These are phyloP conservation scores for Strix aluco DNA, from an alignment of 2,113 vertebrate species.

Conservation along the genomic window DNA sequence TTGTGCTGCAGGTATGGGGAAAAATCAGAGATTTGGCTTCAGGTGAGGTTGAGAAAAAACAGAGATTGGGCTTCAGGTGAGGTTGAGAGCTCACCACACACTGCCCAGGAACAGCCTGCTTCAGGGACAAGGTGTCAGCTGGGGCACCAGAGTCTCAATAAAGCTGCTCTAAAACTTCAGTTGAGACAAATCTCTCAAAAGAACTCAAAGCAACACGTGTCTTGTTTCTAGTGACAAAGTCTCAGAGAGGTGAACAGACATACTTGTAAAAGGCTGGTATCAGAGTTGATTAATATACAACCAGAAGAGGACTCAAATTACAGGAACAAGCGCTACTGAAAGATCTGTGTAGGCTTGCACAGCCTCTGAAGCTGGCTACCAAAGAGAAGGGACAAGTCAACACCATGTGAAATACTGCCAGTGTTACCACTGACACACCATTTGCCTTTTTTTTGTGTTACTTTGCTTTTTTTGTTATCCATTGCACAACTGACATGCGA, in stretches of 20 bases:
- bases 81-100: neutral
- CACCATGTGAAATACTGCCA: fast-evolving
- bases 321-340: neutral
- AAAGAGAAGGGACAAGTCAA: neutral
- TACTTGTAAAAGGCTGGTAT: neutral
- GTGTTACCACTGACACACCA: fast-evolving
- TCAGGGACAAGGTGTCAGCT: neutral
- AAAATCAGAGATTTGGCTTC: neutral
- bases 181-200: neutral
- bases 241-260: neutral
- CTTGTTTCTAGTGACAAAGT: neutral
- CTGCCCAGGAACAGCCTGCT: neutral
- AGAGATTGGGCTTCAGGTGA: neutral
- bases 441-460: fast-evolving
- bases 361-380: neutral
- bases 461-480: neutral
- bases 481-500: fast-evolving
- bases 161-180: neutral
- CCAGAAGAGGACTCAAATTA: neutral
- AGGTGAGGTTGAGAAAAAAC: neutral
- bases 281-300: neutral
- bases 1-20: neutral
- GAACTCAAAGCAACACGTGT: fast-evolving
- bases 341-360: neutral
- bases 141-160: neutral